A percentile compares a stretch with the other conserved stretches of the same genome.
These are phyloP conservation scores for Neocrepidodera transversa DNA, from an alignment of 2,888 invertebrate species.

Conservation along the genomic window DNA sequence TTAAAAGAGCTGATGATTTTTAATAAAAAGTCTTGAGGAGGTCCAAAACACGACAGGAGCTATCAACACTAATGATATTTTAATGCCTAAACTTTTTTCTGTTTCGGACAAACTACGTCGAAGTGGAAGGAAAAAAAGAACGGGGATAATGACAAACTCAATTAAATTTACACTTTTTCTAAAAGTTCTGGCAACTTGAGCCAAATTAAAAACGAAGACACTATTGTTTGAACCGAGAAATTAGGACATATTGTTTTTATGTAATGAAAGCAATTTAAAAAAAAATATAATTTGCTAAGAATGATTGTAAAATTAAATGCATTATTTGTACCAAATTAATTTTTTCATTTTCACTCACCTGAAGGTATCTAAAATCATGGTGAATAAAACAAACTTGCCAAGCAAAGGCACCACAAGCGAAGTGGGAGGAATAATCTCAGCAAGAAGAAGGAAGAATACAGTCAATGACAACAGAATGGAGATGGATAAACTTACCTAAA, in stretches of 20 bases:
- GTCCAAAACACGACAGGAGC: not conserved
- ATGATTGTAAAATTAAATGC: too few relatives aligned
- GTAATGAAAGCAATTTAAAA: too few relatives aligned
- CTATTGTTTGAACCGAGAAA: too few relatives aligned
- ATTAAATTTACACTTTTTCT: not conserved
- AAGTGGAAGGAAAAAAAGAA: not conserved
- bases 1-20: not conserved
- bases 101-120: not conserved
- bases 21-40: not conserved
- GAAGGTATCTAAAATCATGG: slow-evolving; percentile 94
- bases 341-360: slow-evolving; percentile 79
- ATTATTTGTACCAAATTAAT: too few relatives aligned
- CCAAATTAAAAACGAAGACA: too few relatives aligned
- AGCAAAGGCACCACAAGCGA: slow-evolving; percentile 91
- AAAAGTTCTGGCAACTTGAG: too few relatives aligned
- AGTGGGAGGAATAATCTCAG: slow-evolving; percentile 89
- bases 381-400: slow-evolving; percentile 94
- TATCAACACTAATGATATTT: slow-evolving; percentile 5
- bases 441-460: slow-evolving; percentile 93
- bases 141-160: slow-evolving; percentile 3
- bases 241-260: too few relatives aligned
- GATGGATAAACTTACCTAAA: slow-evolving; percentile 90
- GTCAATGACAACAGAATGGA: slow-evolving; percentile 93
- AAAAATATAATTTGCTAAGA: too few relatives aligned
- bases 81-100: slow-evolving; percentile 4